Evolutionary conservation across 2,888 invertebrate genomes (phyloP).

Genomic region (Hemistola chrysoprasaria): DNA sequence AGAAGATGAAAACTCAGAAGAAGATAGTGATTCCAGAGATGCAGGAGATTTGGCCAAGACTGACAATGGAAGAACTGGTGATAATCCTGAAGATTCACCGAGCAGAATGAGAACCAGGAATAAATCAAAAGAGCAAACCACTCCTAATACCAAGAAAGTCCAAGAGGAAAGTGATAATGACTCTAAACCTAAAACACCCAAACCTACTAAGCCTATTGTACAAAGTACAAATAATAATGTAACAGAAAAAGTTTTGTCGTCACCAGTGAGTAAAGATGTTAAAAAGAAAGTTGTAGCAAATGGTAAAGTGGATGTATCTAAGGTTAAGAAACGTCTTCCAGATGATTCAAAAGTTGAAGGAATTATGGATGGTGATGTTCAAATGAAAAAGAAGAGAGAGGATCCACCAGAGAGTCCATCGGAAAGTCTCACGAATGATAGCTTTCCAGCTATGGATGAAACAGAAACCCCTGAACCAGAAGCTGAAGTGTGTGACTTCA

Average conservation of each 20-base stretch:
- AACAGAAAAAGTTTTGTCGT: slow-evolving; percentile 60
- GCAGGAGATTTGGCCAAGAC: slow-evolving; percentile 90
- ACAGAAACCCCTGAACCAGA: slow-evolving; percentile 80
- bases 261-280: slow-evolving; percentile 64
- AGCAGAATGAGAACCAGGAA: slow-evolving; percentile 95
- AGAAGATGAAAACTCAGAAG: slow-evolving; percentile 96
- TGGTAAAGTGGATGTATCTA: slow-evolving; percentile 77
- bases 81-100: slow-evolving; percentile 90
- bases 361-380: slow-evolving; percentile 82
- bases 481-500: slow-evolving; percentile 74
- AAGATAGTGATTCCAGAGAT: slow-evolving; percentile 96
- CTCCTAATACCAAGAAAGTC: slow-evolving; percentile 71
- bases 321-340: slow-evolving; percentile 83
- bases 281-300: slow-evolving; percentile 66
- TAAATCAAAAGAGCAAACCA: slow-evolving; percentile 89
- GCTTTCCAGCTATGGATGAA: slow-evolving; percentile 90
- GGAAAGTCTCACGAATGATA: slow-evolving; percentile 92
- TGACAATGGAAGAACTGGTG: slow-evolving; percentile 88
- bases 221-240: slow-evolving; percentile 71
- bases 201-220: slow-evolving; percentile 57
- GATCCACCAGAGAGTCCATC: slow-evolving; percentile 89
- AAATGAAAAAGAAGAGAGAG: slow-evolving; percentile 79
- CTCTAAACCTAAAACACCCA: slow-evolving; percentile 56
- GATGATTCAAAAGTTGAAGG: slow-evolving; percentile 82
- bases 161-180: slow-evolving; percentile 78